Percentiles rank a stretch among this genome's conserved stretches.
Conservation (phyloP, 2,113 vertebrate genomes). For the Poeciliopsis prolifica region DNA sequence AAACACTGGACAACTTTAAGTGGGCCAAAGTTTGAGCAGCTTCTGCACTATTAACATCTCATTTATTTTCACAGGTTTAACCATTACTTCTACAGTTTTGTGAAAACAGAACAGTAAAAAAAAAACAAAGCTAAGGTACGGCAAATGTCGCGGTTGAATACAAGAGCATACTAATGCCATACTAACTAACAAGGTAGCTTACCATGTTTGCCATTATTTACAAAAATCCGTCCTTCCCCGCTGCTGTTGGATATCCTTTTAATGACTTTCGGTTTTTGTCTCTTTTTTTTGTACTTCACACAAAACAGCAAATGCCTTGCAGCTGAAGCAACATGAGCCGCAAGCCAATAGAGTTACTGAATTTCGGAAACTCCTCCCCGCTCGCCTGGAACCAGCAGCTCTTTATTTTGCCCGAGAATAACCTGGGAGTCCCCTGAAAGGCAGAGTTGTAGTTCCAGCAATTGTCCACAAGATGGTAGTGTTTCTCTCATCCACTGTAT, state of each 20-base stretch:
- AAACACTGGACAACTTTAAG: not conserved
- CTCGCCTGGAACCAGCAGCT: slow-evolving; percentile 4
- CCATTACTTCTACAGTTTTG: no score
- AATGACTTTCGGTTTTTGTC: not conserved
- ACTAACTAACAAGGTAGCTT: slow-evolving; percentile 17
- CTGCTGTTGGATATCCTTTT: not conserved
- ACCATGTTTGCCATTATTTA: slow-evolving; percentile 49
- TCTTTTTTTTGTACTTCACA: not conserved
- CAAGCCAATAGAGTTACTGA: slow-evolving; percentile 61
- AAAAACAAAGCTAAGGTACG: not conserved
- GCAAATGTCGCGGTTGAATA: not conserved
- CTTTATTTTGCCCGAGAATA: slow-evolving; percentile 22
- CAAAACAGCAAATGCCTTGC: not conserved
- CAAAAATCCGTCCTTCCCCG: not conserved
- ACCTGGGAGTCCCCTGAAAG: slow-evolving; percentile 9
- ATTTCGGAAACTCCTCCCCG: slow-evolving; percentile 73
- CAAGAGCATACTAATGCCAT: not conserved
- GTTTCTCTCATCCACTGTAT: not conserved
- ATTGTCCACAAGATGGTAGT: not conserved
- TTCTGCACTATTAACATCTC: not conserved
- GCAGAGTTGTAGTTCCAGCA: not conserved
- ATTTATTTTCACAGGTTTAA: not conserved
- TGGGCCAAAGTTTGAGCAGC: slow-evolving; percentile 36
- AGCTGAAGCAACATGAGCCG: not conserved
- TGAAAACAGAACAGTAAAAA: not conserved